phyloP scores from a whole-genome alignment of 2,888 invertebrate genomes.

The Aphidoletes aphidimyza region DNA sequence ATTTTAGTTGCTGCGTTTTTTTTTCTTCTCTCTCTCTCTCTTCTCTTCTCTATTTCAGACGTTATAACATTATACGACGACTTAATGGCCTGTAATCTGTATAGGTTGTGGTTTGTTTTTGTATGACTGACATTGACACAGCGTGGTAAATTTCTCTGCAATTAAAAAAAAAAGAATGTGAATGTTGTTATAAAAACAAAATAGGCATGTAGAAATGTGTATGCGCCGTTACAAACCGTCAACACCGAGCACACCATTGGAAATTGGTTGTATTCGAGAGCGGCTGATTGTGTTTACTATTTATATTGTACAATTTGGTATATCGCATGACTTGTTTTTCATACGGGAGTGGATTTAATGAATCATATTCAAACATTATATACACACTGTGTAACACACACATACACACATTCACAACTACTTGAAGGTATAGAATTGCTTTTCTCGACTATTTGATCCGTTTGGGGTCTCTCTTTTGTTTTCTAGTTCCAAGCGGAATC shows the following conservation, averaged over 20 bases:
- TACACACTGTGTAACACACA: no score
- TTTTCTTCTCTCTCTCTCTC: no score
- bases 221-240: no score
- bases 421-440: neutral
- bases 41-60: conserved; percentile 17
- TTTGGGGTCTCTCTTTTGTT: neutral
- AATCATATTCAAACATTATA: conserved; percentile 18
- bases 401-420: no score
- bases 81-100: conserved; percentile 38
- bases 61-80: conserved; percentile 2
- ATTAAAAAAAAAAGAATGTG: conserved; percentile 36
- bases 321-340: conserved; percentile 39
- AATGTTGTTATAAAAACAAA: conserved; percentile 33
- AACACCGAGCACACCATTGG: no score
- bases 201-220: neutral
- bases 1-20: neutral
- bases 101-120: conserved; percentile 34
- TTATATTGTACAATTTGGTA: neutral
- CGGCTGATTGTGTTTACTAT: conserved; percentile 15
- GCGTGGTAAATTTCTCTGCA: conserved; percentile 33
- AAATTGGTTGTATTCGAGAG: conserved; percentile 16
- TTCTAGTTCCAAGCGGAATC: neutral
- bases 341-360: conserved; percentile 31
- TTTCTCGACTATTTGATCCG: no score
- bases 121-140: conserved; percentile 44